phyloP scores from a whole-genome alignment of 2,888 invertebrate genomes.

The Tupiocoris notatus region DNA sequence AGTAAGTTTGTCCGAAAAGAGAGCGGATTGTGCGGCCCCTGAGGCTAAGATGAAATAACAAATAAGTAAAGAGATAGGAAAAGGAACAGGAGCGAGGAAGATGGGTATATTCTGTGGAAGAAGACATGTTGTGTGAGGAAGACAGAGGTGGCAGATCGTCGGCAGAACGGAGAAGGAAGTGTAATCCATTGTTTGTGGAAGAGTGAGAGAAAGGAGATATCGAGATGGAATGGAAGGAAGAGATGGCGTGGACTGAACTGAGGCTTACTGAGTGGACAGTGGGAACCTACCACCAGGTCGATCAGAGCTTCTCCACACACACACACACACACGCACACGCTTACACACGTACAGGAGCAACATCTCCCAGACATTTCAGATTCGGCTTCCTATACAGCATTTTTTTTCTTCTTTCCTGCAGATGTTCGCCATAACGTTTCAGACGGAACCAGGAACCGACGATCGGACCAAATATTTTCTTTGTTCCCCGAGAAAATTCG shows the following conservation, averaged over 20 bases:
- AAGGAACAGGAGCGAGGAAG: conserved; percentile 9
- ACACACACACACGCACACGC: background rate
- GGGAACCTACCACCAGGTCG: conserved; percentile 43
- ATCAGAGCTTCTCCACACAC: conserved; percentile 35
- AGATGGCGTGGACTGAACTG: background rate
- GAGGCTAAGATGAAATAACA: conserved; percentile 48
- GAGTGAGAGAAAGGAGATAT: background rate
- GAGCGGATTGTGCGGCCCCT: conserved; percentile 29
- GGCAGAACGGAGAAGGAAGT: conserved; percentile 12
- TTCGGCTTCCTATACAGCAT: conserved; percentile 8
- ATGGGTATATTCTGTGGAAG: background rate
- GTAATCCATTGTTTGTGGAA: conserved; percentile 46
- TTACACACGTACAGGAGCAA: background rate
- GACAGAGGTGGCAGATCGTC: background rate
- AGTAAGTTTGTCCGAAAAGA: background rate
- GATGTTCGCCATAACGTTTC: too few relatives aligned
- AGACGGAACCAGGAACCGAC: background rate
- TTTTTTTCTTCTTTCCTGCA: conserved; percentile 15
- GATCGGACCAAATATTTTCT: too few relatives aligned
- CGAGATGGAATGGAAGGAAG: background rate
- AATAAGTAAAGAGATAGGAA: conserved; percentile 46
- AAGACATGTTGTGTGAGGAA: background rate
- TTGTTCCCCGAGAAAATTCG: too few relatives aligned
- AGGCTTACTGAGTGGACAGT: conserved; percentile 42
- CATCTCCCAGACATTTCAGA: conserved; percentile 15